Evolutionary conservation across 2,888 invertebrate species (phyloP).

Genomic region (Masnerella sp.): DNA sequence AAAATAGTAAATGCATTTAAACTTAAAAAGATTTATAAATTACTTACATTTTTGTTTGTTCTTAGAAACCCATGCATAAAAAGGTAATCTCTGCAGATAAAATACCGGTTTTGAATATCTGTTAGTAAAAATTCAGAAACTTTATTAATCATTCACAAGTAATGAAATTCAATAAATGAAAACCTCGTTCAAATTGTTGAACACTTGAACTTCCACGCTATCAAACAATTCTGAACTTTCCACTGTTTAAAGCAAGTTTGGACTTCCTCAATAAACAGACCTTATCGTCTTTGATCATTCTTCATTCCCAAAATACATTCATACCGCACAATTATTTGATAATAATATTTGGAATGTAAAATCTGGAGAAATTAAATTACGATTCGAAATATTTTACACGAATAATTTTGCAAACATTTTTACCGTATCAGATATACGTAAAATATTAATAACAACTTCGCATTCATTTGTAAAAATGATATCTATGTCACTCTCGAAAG

Average conservation of each 20-base stretch:
- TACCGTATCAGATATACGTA: too few relatives aligned
- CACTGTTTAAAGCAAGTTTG: conserved; percentile 29
- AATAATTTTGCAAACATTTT: too few relatives aligned
- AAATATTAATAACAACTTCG: too few relatives aligned
- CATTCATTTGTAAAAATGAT: conserved; percentile 3
- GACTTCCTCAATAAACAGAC: conserved; percentile 4
- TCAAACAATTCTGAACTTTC: conserved; percentile 38
- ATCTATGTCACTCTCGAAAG: conserved; percentile 2
- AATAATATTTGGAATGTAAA: too few relatives aligned
- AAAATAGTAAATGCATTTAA: too few relatives aligned
- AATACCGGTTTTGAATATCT: too few relatives aligned
- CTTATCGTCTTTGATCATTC: conserved; percentile 2
- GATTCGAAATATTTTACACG: background rate
- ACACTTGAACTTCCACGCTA: conserved; percentile 18
- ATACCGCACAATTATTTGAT: background rate
- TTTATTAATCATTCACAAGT: conserved; percentile 19
- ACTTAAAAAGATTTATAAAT: too few relatives aligned
- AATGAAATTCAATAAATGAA: conserved; percentile 29
- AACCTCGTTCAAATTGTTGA: conserved; percentile 36
- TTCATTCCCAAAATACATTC: conserved; percentile 7
- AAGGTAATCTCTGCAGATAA: too few relatives aligned
- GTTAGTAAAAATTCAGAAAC: conserved; percentile 3
- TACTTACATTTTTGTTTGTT: too few relatives aligned
- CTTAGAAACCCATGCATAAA: too few relatives aligned
- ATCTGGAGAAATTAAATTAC: background rate